Percentiles rank a stretch among this genome's conserved stretches.
phyloP scores from a whole-genome alignment of 1,140 invertebrate genomes.

The Caenorhabditis briggsae region DNA sequence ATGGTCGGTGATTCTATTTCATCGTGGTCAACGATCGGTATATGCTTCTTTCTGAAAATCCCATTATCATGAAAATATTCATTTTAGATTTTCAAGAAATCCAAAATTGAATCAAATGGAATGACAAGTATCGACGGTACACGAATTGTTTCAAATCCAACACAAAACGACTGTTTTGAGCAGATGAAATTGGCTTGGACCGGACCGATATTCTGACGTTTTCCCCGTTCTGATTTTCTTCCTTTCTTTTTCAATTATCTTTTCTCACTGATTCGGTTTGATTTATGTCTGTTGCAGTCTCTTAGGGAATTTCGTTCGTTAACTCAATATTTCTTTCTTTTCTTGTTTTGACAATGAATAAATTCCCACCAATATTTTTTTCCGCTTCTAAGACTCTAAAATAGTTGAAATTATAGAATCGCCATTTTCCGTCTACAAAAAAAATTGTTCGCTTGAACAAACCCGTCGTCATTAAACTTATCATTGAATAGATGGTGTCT shows the following conservation, averaged over 20 bases:
- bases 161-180: conserved; percentile 5
- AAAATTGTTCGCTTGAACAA: background rate
- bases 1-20: background rate
- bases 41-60: background rate
- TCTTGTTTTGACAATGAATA: background rate
- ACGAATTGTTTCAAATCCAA: background rate
- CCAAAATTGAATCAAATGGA: background rate
- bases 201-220: background rate
- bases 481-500: background rate
- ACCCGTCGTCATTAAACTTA: background rate
- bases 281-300: background rate
- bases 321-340: conserved; percentile 8
- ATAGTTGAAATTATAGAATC: background rate
- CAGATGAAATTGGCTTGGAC: background rate
- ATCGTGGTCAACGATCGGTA: background rate
- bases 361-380: background rate
- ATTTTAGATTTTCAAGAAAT: background rate
- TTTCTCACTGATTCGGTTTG: background rate
- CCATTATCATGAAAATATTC: background rate
- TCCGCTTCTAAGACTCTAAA: background rate
- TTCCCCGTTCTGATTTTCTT: background rate
- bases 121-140: background rate
- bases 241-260: background rate
- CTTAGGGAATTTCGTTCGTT: background rate
- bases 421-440: background rate